Evolutionary conservation across 2,888 invertebrate species (phyloP), one percentile per base, ranked within the genome.

Genomic region (Cyaniris semiargus): DNA sequence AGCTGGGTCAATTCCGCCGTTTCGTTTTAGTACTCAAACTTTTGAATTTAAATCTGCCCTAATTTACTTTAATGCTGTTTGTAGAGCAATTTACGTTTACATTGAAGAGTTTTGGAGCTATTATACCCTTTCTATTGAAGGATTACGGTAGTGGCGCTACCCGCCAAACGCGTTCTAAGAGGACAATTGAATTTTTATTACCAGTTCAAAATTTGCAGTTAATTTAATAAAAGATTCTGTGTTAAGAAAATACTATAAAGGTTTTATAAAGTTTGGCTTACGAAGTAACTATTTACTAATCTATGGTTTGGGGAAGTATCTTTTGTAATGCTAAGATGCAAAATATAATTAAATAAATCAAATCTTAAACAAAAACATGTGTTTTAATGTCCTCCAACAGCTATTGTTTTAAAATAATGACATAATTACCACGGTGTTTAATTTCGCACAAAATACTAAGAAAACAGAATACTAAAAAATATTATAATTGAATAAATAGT

Each of bases 1-100:
- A 38, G 72, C 72, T 72, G 13, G n/a, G 72, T 23, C 38, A 72
- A 72, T 72, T 72, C 44, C 44, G 44, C 21, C 34, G 72, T 66
- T 31, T 66, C 66, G 66, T 66, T 66, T 66, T 66, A 66, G 66
- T 31, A 66, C 6, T 66, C 66, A 66, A 66, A 66, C 66, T 66
- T 66, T 66, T 66, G 66, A 66, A 66, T 66, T 66, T 66, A 66
- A 66, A 66, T 66, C 66, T 66, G 66, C 27, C 66, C 18, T 66
- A 66, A 66, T 66, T 66, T 66, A 66, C 27, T 66, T 66, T 66
- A 66, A 31, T 66, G 66, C 15, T 66, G 27, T 66, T 66, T 31
- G 66, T 66, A 66, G 27, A 66, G 15, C 5, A 66, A 66, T 31
- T 66, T 66, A 31, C 66, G 66, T 66, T 31, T 66, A 66, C 66